Conservation (phyloP, 1,140 invertebrate genomes). For the Saccostrea echinata region DNA sequence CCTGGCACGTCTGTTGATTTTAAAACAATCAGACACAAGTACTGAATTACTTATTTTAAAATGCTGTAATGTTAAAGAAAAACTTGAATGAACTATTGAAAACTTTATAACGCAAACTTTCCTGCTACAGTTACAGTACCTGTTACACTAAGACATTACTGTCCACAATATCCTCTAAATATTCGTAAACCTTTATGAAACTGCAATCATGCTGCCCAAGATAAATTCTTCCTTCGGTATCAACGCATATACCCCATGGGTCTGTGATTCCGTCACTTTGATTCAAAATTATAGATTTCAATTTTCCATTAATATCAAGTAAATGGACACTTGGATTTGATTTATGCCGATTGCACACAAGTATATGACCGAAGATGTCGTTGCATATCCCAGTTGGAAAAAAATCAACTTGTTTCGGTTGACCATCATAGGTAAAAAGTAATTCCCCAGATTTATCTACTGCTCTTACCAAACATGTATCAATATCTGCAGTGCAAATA, state of each 20-base stretch:
- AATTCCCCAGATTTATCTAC: neutral
- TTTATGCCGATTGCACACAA: slow-evolving; percentile 12
- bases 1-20: too few species aligned
- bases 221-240: neutral
- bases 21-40: too few species aligned
- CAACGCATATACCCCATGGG: neutral
- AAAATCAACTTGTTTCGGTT: neutral
- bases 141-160: too few species aligned
- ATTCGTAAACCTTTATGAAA: neutral
- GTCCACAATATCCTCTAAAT: neutral
- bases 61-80: too few species aligned
- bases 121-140: too few species aligned
- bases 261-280: neutral
- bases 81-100: too few species aligned
- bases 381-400: slow-evolving; percentile 14
- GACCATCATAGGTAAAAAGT: neutral
- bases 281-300: neutral
- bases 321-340: neutral
- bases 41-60: too few species aligned
- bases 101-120: too few species aligned
- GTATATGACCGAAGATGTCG: neutral
- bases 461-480: neutral
- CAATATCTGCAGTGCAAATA: neutral
- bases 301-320: neutral
- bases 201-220: neutral